phyloP scores from a whole-genome alignment of 2,797 vertebrate species.

The Choloepus didactylus region DNA sequence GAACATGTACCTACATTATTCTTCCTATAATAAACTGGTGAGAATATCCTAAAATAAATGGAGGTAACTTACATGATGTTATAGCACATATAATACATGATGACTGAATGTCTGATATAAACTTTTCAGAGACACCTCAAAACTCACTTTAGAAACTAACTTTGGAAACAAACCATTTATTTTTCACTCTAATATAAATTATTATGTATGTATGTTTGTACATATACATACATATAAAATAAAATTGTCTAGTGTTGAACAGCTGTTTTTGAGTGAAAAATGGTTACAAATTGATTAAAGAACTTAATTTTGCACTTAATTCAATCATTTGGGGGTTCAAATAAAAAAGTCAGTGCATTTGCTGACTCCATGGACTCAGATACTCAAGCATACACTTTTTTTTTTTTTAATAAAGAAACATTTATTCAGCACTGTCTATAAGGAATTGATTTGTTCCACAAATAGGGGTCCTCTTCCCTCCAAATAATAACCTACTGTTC shows the following conservation, averaged over 20 bases:
- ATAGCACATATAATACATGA: conserved; percentile 86
- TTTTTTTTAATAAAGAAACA: conserved; percentile 69
- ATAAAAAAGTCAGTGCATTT: conserved; percentile 86
- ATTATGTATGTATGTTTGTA: conserved; percentile 80
- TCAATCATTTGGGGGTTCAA: conserved; percentile 86
- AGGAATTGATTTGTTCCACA: conserved; percentile 64
- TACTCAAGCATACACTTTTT: neutral
- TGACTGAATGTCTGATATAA: conserved; percentile 81
- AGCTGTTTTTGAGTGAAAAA: conserved; percentile 87
- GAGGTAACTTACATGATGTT: conserved; percentile 83
- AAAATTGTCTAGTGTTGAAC: conserved; percentile 83
- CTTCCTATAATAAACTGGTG: conserved; percentile 81
- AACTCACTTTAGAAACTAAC: conserved; percentile 84
- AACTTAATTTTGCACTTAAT: conserved; percentile 86
- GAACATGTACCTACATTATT: conserved; percentile 84
- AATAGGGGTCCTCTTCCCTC: conserved; percentile 43
- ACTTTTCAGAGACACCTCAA: conserved; percentile 86
- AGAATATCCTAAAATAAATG: conserved; percentile 85
- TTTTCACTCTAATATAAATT: conserved; percentile 86
- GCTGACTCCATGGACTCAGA: conserved; percentile 77
- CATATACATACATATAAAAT: conserved; percentile 85
- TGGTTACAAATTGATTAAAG: conserved; percentile 85
- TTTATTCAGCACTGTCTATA: conserved; percentile 50
- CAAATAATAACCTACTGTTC: conserved; percentile 31
- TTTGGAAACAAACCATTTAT: conserved; percentile 80